Base-by-base conservation (phyloP, 2,113 vertebrate genomes). In the Archocentrus centrarchus region DNA sequence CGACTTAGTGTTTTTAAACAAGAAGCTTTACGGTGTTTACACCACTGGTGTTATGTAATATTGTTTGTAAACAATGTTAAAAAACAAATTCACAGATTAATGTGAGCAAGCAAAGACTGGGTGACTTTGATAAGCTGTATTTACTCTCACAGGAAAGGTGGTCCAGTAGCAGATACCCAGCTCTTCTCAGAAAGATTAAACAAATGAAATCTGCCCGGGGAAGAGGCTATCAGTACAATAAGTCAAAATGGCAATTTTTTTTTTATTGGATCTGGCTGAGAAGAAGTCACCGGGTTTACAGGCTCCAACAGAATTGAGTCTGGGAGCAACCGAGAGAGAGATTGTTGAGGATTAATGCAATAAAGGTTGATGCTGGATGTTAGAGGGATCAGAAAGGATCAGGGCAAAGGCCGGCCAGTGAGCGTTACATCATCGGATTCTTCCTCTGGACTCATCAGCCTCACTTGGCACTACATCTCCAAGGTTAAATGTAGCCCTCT, bases 311-410 rank as follows among this genome's bases (percentile, higher is more conserved):
- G 73, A 79, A 80, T 35, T 83, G 79, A 88, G 66, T 77, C 76
- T 13, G 82, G 58, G 75, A 80, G 86, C 18, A 57, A 77, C 77
- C 77, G 53, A 80, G 44, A 64, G 77, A 86, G 86, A 93, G 95
- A 95, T 95, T 95, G 94, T 78, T 82, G 75, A 86, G 92, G 94
- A 96, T 96, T 95, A 94, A 90, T 91, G 89, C 82, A 80, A 73
- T 87, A 86, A 86, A 91, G 82, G 89, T 91, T 35, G 55, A 82
- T 79, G 87, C 82, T 90, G 79, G 87, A 94, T 93, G 83, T 87
- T 88, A 57, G 75, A 84, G 55, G 89, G 93, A 93, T 93, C 91
- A 96, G 82, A 76, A 27, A 62, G 89, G 92, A 93, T 94, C 82
- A 93, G 85, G 80, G 73, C 37, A 88, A 85, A 81, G 60, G 80